Base-by-base conservation (phyloP, 2,797 vertebrate species). In the Picus viridis region DNA sequence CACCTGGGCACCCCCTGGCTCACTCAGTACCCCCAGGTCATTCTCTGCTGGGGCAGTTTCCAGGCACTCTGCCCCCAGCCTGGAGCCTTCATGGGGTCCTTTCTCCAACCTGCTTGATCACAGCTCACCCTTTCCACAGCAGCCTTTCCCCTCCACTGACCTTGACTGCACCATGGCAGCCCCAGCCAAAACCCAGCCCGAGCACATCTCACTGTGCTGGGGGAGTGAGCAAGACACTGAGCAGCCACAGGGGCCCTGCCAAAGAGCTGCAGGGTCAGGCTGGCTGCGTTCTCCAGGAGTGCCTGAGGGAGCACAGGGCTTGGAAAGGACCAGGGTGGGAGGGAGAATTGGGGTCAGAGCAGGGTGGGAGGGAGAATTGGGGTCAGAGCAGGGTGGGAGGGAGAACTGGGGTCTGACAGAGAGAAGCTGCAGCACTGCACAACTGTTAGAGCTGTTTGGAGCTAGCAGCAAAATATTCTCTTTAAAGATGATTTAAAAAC, bases 101-200 rank as follows among this genome's bases (percentile, higher is more conserved):
- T 49, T 49, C 12, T 49, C 47, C 17, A 26, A 2, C 2, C 20
- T 16, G 10, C 43, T 41, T 26, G 27, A 63, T 65, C 30, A 63
- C 16, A 54, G 29, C 1, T 2, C 36, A 62, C 3, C 7, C 12
- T 11, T 57, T 65, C 34, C 13, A 20, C 36, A 24, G 32, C 0
- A 0, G n/a, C 5, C 32, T 63, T 63, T 61, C 43, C 53, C 43
- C 63, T 19, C 49, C 26, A 4, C 51, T 64, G 45, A 17, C 0
- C 0, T 7, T 11, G 20, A 20, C 36, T 17, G 27, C 30, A 54
- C 72, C 16, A 6, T 0, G 5, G 56, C 29, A 63, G 27, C 24
- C 56, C 30, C 23, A 24, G 19, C 32, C 56, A 62, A 77, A 83
- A 39, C 7, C 30, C 36, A 43, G 16, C 13, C 9, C 47, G 53